phyloP scores from a whole-genome alignment of 2,113 vertebrate species.

The Corapipo altera region DNA sequence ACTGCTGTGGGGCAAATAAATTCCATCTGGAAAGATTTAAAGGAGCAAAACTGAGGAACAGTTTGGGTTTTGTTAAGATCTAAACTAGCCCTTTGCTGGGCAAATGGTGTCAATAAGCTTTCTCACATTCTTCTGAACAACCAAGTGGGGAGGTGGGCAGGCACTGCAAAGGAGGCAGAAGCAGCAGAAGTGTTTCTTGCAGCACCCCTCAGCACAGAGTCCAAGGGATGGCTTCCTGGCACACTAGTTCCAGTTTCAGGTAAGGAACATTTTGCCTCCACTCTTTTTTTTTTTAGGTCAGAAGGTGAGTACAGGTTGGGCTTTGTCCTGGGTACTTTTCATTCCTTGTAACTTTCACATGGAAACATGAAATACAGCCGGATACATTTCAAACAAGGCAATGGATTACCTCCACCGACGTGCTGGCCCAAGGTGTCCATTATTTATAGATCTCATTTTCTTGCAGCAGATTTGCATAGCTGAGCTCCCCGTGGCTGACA shows the following conservation, averaged over 20 bases:
- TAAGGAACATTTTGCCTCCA: not conserved
- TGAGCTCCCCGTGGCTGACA: not conserved
- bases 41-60: not conserved
- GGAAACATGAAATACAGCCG: not conserved
- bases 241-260: not conserved
- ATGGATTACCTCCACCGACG: not conserved
- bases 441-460: conserved; percentile 62
- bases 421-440: conserved; percentile 52
- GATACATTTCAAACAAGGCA: not conserved
- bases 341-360: not conserved
- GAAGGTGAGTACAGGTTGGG: not conserved
- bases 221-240: not conserved
- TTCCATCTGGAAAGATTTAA: not conserved
- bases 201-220: not conserved
- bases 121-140: not conserved
- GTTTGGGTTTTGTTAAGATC: not conserved
- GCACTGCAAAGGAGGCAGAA: not conserved
- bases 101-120: not conserved
- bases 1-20: not conserved
- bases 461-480: conserved; percentile 11
- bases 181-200: not conserved
- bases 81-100: not conserved
- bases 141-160: not conserved
- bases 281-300: not conserved
- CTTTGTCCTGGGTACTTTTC: conserved; percentile 4